Evolutionary conservation across 1,140 invertebrate genomes (phyloP).

Genomic region (Drosophila kepulauana): DNA sequence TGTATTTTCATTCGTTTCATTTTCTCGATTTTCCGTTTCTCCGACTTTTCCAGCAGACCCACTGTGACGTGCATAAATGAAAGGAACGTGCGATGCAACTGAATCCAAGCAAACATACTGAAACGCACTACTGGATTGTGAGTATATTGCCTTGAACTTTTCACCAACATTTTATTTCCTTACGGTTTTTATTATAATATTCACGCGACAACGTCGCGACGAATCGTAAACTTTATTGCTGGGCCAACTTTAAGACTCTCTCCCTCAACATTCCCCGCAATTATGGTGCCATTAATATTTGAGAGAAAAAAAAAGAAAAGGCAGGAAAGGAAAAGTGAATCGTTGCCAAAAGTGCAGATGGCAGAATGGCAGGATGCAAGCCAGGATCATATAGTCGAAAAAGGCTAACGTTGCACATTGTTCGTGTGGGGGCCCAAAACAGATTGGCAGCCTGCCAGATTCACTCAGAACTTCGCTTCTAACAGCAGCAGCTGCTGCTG

Average conservation of each 20-base stretch:
- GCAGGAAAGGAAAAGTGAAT: conserved; percentile 14
- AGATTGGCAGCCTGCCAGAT: conserved; percentile 65
- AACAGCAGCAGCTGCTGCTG: background rate
- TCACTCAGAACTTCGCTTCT: conserved; percentile 5
- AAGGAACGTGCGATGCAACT: conserved; percentile 84
- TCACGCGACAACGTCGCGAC: conserved; percentile 30
- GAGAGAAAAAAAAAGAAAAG: conserved; percentile 7
- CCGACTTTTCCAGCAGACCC: conserved; percentile 41
- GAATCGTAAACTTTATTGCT: conserved; percentile 20
- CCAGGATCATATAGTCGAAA: conserved; percentile 34
- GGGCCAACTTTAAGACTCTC: background rate
- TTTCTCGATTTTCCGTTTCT: conserved; percentile 5
- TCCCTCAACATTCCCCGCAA: conserved; percentile 25
- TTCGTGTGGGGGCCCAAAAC: conserved; percentile 12
- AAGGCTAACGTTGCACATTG: conserved; percentile 54
- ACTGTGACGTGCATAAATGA: conserved; percentile 81
- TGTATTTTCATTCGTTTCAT: conserved; percentile 18
- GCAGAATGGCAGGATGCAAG: conserved; percentile 11
- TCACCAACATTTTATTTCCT: conserved; percentile 18
- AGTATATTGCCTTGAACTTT: conserved; percentile 74
- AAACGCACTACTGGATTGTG: conserved; percentile 85
- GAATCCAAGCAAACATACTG: conserved; percentile 81
- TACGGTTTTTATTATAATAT: conserved; percentile 36
- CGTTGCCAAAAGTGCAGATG: conserved; percentile 55
- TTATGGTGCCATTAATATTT: conserved; percentile 66